Conservation (phyloP, 2,797 vertebrate species). For the Melanogrammus aeglefinus region DNA sequence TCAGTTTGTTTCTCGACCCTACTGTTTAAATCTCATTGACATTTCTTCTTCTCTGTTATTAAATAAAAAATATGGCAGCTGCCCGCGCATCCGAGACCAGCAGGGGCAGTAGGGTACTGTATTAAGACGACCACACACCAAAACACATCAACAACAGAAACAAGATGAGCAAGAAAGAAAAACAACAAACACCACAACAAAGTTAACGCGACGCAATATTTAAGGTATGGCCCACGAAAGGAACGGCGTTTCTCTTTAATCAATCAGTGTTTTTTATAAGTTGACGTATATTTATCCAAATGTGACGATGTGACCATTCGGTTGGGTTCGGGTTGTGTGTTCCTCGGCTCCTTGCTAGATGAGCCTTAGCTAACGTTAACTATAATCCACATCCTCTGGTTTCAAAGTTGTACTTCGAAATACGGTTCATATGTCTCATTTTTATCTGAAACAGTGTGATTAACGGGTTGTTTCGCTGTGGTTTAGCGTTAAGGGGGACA, state of each 20-base stretch:
- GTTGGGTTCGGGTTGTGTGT: not conserved
- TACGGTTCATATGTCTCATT: not conserved
- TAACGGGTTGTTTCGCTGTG: not conserved
- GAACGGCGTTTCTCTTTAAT: not conserved
- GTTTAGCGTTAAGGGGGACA: not conserved
- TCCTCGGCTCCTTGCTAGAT: not conserved
- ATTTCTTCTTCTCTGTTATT: too few relatives aligned
- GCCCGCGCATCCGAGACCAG: not conserved
- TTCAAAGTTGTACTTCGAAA: not conserved
- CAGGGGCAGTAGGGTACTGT: not conserved
- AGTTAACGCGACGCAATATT: conserved; percentile 32
- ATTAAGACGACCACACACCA: not conserved
- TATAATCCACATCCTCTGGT: not conserved
- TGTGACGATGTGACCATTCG: not conserved
- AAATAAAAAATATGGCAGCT: not conserved
- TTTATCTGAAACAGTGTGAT: not conserved
- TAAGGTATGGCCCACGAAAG: not conserved
- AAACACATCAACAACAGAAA: not conserved
- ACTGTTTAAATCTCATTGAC: too few relatives aligned
- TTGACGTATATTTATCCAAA: not conserved
- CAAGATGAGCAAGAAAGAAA: conserved; percentile 29
- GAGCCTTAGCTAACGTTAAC: not conserved
- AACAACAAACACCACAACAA: conserved; percentile 44
- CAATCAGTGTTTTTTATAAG: not conserved
- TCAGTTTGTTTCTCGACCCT: too few relatives aligned